Base-by-base conservation (phyloP, 2,888 invertebrate species). In the Galeruca laticollis region DNA sequence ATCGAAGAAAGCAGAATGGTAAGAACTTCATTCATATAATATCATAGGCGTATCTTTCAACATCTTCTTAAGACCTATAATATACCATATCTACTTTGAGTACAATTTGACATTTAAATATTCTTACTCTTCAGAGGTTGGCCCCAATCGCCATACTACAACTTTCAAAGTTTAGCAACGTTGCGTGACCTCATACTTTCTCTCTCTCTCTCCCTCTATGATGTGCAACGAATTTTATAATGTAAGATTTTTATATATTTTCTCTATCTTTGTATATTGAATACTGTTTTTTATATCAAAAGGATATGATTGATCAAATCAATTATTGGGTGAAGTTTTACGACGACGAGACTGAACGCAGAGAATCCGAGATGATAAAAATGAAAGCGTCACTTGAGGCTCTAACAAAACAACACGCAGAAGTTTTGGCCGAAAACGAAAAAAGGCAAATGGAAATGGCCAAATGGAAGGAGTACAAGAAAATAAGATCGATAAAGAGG, bases 311-410 rank as follows among this genome's bases (percentile, higher is more conserved):
- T 31, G 78, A 79, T 3, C 78, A 78, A 26, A 83, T 83, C 10
- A 72, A 81, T 10, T 77, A 77, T 56, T 84, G 83, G 83, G 80
- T 81, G 78, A 79, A 80, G 56, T 70, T 73, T n/a, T 84, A 82
- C 62, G 82, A 83, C 31, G 74, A 75, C 18, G 83, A 84, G 65
- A 70, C 76, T 1, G 83, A 84, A 62, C 60, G 66, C 15, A 70
- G 73, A 21, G 83, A 82, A 31, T 68, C 69, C 6, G 77, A 80
- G 63, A 75, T 82, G 21, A 63, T 78, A 1, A 71, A 76, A 18
- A 43, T 82, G 11, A 79, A 76, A 68, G 70, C 73, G 21, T 72
- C 76, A 11, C 69, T 78, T 56, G 82, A 82, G 20, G 72, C 73
- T 18, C 72, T 80, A 9, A 68, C 61, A 2, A 81, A 80, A 31